A percentile compares a stretch with the other conserved stretches of the same genome.
These are phyloP conservation scores for Melanchra persicariae DNA, from an alignment of 2,888 invertebrate species.

Conservation along the genomic window DNA sequence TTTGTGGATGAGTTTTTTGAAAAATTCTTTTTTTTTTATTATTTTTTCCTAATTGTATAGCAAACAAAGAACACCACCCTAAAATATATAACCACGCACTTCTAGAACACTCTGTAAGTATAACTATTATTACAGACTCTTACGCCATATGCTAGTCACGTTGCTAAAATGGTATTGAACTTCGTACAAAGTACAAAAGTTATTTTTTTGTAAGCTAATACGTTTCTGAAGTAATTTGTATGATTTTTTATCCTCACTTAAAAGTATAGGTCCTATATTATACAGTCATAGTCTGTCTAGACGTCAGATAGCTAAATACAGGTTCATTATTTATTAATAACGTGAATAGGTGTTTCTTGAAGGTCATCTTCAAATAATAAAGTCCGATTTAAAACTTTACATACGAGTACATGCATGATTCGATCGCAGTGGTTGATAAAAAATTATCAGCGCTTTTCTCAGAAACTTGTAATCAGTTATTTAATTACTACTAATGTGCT, in stretches of 20 bases:
- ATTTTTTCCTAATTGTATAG: too few relatives aligned
- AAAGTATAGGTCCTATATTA: background rate
- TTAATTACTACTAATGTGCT: constrained; percentile 10
- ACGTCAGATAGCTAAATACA: background rate
- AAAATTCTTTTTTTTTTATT: too few relatives aligned
- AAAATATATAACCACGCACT: too few relatives aligned
- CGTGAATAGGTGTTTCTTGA: constrained; percentile 4
- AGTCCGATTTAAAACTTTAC: background rate
- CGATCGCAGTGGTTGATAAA: constrained; percentile 15
- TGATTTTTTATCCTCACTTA: background rate
- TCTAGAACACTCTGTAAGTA: too few relatives aligned
- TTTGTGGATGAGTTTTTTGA: too few relatives aligned
- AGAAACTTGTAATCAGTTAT: constrained; percentile 17
- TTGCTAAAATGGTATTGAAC: background rate
- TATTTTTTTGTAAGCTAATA: background rate
- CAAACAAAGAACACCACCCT: too few relatives aligned
- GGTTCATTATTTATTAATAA: background rate
- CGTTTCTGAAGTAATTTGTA: background rate
- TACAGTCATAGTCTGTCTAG: background rate
- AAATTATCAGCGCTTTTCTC: constrained; percentile 22
- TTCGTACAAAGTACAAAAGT: constrained; percentile 6
- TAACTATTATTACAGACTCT: too few relatives aligned
- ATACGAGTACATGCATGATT: constrained; percentile 2
- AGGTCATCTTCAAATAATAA: constrained; percentile 11
- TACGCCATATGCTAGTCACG: background rate